Conservation (phyloP, 2,888 invertebrate species). For the Drosophila conformis region DNA sequence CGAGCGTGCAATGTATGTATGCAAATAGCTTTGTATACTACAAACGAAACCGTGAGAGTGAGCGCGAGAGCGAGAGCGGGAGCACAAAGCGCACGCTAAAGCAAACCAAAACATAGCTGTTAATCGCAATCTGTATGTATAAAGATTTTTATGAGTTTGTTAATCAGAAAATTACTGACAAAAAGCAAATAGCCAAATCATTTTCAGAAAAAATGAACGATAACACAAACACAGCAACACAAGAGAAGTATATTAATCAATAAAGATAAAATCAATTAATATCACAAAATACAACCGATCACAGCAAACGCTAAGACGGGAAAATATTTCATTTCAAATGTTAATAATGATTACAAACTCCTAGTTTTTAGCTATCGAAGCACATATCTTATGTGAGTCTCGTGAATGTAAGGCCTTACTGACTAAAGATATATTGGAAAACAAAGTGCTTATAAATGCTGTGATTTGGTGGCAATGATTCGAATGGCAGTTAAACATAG, state of each 20-base stretch:
- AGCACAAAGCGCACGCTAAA: neutral
- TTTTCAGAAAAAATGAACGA: too few relatives aligned
- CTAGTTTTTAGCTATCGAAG: neutral
- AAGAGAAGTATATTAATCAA: neutral
- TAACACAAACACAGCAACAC: neutral
- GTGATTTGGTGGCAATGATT: neutral
- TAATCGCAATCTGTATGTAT: neutral
- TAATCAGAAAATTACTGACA: neutral
- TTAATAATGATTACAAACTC: neutral
- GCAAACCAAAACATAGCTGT: neutral
- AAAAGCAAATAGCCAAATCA: neutral
- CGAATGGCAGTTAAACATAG: neutral
- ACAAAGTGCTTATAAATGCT: neutral
- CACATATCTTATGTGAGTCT: neutral
- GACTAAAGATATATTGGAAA: neutral
- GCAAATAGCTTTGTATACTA: neutral
- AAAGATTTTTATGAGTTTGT: neutral
- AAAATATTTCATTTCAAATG: neutral
- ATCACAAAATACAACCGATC: neutral
- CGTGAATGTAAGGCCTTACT: neutral
- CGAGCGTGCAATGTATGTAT: neutral
- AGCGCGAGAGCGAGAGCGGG: neutral
- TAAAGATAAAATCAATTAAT: neutral
- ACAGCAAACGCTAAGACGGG: neutral
- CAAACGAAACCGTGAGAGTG: neutral